Evolutionary conservation across 2,113 vertebrate species (phyloP), one percentile per base, ranked within the genome.

Genomic region (Crotalus tigris): DNA sequence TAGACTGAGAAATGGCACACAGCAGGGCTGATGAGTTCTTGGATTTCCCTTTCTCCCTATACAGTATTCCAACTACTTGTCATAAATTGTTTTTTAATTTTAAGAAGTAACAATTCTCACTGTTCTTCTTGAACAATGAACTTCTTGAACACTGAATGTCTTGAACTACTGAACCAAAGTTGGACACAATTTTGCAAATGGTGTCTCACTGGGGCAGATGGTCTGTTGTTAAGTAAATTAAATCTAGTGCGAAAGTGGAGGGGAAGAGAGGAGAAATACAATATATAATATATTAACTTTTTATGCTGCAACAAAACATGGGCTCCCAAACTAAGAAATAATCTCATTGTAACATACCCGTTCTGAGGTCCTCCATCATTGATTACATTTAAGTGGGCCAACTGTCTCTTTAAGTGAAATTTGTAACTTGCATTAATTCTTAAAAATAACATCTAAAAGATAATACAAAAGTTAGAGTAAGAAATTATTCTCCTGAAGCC

Each of bases 291-390:
- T 5, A n/a, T 24, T 89, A 11, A 75, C 39, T 23, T 57, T 89
- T 89, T 89, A 39, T 89, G 26, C 57, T 89, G 55, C 9, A 39
- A 19, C 87, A 88, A 33, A 55, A 54, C 19, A 39, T 0, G 3
- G 39, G 23, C 21, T 21, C 55, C 17, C 5, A 44, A 89, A 89
- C 54, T 23, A 55, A 89, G 23, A 39, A 89, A 39, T 23, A 39
- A 39, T 57, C 19, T 39, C 39, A 19, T 4, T 3, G 13, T 89
- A 46, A 93, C 98, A 26, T 97, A 99, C 99, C 99, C 99, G 2
- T 99, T 98, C 94, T 99, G 99, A 85, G 99, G 99, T 94, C 99
- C 99, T 94, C 99, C 99, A 0, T 99, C 99, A 61, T 99, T 99
- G 91, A 98, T 95, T 81, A 99, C 99, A 0, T 98, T 98, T 39